Percentiles rank a stretch among this genome's conserved stretches.
Conservation (phyloP, 2,113 vertebrate genomes). For the Oceanodroma tethys region DNA sequence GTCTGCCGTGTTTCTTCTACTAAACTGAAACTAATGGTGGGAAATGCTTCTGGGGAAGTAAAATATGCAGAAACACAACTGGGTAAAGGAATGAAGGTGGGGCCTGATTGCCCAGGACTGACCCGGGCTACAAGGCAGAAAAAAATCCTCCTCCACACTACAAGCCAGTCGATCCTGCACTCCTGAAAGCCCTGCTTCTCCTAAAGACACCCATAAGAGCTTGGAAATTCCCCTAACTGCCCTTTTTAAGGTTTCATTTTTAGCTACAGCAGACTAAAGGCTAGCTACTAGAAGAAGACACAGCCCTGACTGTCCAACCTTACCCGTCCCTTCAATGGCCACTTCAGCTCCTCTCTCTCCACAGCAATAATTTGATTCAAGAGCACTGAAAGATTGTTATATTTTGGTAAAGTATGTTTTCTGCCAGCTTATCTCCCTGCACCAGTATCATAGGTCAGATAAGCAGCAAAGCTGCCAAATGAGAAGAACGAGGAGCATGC, state of each 20-base stretch:
- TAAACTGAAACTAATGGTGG: not conserved
- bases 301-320: not conserved
- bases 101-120: accelerated
- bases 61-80: not conserved
- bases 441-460: not conserved
- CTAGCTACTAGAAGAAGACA: not conserved
- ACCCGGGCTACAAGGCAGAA: not conserved
- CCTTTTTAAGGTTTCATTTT: not conserved
- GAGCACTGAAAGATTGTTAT: not conserved
- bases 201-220: not conserved
- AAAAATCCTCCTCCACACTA: not conserved
- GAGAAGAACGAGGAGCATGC: not conserved
- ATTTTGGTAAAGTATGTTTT: not conserved
- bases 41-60: not conserved
- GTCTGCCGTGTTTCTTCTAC: not conserved
- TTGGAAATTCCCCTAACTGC: not conserved
- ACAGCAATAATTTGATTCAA: not conserved
- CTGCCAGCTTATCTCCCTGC: not conserved
- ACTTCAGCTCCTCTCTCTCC: not conserved
- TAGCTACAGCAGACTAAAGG: not conserved
- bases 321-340: not conserved
- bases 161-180: not conserved
- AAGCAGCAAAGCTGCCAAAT: not conserved
- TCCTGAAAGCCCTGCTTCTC: not conserved
- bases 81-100: not conserved